Evolutionary conservation across 2,888 invertebrate genomes (phyloP).

Genomic region (Nematopogon swammerdamellus): DNA sequence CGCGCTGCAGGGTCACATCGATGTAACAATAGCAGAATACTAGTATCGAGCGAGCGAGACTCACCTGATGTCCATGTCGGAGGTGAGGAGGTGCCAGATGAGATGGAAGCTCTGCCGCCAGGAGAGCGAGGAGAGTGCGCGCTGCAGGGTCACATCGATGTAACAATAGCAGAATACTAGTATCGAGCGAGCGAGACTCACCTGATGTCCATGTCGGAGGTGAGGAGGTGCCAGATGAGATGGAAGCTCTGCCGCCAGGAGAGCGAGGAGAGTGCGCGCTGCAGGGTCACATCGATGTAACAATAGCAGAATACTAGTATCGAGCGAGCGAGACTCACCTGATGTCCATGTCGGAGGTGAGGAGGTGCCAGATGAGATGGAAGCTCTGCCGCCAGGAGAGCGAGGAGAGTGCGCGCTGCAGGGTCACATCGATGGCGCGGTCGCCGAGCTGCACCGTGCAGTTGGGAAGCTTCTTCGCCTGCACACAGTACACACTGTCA

Average conservation of each 20-base stretch:
- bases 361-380: conserved; percentile 79
- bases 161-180: too few species aligned
- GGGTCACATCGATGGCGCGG: conserved; percentile 87
- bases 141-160: conserved; percentile 85
- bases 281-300: conserved; percentile 88
- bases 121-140: conserved; percentile 82
- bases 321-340: conserved; percentile 44
- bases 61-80: conserved; percentile 77
- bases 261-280: conserved; percentile 81
- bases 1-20: conserved; percentile 86
- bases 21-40: conserved; percentile 96
- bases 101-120: conserved; percentile 88
- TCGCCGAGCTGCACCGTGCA: conserved; percentile 91
- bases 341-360: conserved; percentile 78
- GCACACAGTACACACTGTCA: conserved; percentile 16
- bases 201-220: conserved; percentile 80
- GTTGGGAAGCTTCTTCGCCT: conserved; percentile 75
- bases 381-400: conserved; percentile 88
- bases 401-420: conserved; percentile 83
- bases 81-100: conserved; percentile 80
- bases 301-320: conserved; percentile 73
- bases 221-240: conserved; percentile 80
- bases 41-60: too few species aligned
- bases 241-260: conserved; percentile 88
- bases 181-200: too few species aligned